phyloP scores from a whole-genome alignment of 2,888 invertebrate genomes.

The Macaria notata region DNA sequence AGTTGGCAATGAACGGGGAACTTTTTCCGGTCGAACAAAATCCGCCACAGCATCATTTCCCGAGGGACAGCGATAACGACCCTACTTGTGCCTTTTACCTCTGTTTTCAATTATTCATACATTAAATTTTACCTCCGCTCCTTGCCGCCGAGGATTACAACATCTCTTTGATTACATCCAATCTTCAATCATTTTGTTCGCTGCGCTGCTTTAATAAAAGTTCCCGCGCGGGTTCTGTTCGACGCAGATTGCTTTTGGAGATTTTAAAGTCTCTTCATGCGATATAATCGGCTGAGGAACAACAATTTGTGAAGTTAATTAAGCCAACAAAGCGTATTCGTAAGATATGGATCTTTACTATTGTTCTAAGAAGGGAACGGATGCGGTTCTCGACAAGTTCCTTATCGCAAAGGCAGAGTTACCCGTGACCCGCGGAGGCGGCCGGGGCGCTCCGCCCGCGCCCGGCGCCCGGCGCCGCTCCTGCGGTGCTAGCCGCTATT shows the following conservation, averaged over 20 bases:
- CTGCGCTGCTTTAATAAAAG: conserved; percentile 43
- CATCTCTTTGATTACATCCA: conserved; percentile 56
- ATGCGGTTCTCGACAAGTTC: conserved; percentile 59
- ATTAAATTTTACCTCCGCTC: conserved; percentile 59
- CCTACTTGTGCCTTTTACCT: conserved; percentile 67
- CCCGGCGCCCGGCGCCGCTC: conserved; percentile 19
- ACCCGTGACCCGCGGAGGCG: conserved; percentile 39
- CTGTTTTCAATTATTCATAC: conserved; percentile 76
- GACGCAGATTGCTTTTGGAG: conserved; percentile 46
- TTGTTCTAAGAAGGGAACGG: conserved; percentile 60
- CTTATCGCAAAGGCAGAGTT: conserved; percentile 62
- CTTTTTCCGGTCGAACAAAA: conserved; percentile 57
- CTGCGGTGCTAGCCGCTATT: conserved; percentile 42
- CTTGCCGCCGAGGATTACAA: conserved; percentile 48
- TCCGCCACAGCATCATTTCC: conserved; percentile 63
- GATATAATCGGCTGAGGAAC: conserved; percentile 50
- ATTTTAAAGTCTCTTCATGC: conserved; percentile 41
- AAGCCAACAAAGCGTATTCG: conserved; percentile 63
- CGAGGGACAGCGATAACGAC: conserved; percentile 65
- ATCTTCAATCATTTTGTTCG: conserved; percentile 55
- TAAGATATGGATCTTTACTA: conserved; percentile 61
- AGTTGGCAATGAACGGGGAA: conserved; percentile 50
- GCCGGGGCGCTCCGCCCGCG: conserved; percentile 26
- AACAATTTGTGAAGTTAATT: conserved; percentile 71
- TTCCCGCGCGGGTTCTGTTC: conserved; percentile 38